Percentiles rank a stretch among this genome's conserved stretches.
Conservation (phyloP, 2,113 vertebrate genomes). For the Anarhynchus alexandrinus region DNA sequence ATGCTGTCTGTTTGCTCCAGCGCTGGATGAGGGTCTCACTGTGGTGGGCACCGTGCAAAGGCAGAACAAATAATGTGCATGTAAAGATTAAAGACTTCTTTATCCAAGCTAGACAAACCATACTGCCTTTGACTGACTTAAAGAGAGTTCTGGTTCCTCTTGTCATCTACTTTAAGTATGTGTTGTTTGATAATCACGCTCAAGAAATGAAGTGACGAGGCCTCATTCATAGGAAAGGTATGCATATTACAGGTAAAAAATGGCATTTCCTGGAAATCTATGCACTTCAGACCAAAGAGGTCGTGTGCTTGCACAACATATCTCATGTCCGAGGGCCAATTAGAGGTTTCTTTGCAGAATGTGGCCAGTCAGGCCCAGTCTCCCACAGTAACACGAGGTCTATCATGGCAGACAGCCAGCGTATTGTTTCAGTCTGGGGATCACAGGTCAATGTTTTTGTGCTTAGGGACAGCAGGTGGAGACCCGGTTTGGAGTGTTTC, state of each 20-base stretch:
- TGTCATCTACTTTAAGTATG: not conserved
- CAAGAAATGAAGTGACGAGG: not conserved
- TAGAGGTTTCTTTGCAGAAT: not conserved
- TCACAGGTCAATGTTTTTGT: not conserved
- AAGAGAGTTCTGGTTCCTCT: not conserved
- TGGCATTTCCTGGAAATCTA: not conserved
- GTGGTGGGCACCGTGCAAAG: not conserved
- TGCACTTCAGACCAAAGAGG: not conserved
- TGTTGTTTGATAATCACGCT: not conserved
- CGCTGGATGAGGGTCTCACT: not conserved
- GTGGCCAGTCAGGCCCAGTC: not conserved
- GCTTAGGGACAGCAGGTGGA: not conserved
- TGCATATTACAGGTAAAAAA: not conserved
- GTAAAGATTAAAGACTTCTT: constrained; percentile 42
- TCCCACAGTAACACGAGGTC: not conserved
- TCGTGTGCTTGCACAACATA: fast-evolving
- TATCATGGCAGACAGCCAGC: not conserved
- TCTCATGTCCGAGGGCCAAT: not conserved
- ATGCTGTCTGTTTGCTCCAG: not conserved
- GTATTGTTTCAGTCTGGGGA: not conserved
- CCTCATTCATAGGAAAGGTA: not conserved
- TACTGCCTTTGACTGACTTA: not conserved
- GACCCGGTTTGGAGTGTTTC: not conserved
- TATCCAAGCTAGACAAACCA: not conserved
- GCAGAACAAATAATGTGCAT: not conserved